phyloP scores from a whole-genome alignment of 2,797 vertebrate species.

The Sebastes nivosus region DNA sequence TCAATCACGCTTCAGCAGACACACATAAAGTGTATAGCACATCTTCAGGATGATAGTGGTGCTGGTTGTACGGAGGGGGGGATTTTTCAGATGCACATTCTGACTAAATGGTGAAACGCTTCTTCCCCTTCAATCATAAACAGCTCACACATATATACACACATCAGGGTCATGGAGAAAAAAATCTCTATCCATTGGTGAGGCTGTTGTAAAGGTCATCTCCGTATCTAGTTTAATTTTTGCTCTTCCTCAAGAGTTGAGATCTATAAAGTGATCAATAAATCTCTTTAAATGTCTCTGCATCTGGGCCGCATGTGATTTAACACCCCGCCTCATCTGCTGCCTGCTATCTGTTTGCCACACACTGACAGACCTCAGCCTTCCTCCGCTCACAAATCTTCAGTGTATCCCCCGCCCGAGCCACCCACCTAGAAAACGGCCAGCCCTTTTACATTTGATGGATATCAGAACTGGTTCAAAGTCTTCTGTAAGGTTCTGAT shows the following conservation, averaged over 20 bases:
- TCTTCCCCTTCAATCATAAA: constrained; percentile 41
- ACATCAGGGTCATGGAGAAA: not conserved
- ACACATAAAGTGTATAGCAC: constrained; percentile 54
- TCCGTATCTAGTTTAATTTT: constrained; percentile 78
- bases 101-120: constrained; percentile 60
- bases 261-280: constrained; percentile 85
- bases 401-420: not conserved
- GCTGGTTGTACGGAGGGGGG: constrained; percentile 27
- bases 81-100: constrained; percentile 41
- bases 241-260: constrained; percentile 79
- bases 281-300: constrained; percentile 81
- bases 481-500: constrained; percentile 60
- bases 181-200: constrained; percentile 44
- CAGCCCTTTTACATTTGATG: constrained; percentile 49
- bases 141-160: constrained; percentile 27
- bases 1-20: constrained; percentile 62
- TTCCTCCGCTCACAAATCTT: constrained; percentile 38
- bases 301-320: constrained; percentile 75
- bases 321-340: constrained; percentile 60
- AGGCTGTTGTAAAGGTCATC: constrained; percentile 80
- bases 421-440: constrained; percentile 23
- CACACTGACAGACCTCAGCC: constrained; percentile 42
- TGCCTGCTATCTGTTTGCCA: constrained; percentile 38
- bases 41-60: constrained; percentile 44
- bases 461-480: constrained; percentile 59